Evolutionary conservation across 2,113 vertebrate genomes (phyloP), one percentile per base, ranked within the genome.

Genomic region (Elanoides forficatus): DNA sequence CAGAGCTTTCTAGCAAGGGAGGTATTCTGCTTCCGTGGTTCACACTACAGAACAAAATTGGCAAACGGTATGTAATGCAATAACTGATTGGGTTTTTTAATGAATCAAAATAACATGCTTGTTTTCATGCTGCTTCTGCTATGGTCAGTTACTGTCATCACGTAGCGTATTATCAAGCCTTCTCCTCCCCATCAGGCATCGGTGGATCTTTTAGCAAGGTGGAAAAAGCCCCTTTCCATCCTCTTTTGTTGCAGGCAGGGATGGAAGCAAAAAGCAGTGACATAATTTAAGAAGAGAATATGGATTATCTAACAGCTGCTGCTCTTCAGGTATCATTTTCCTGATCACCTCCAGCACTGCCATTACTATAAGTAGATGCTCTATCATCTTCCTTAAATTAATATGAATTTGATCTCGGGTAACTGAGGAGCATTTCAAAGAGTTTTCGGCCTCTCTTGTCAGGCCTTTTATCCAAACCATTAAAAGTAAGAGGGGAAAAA

Each of bases 391-490:
- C 58, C 89, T 93, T 62, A 82, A 79, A 90, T 82, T 73, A 81
- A 70, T 45, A 79, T 32, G 58, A 75, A 91, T 93, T 85, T 66
- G 36, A 87, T 91, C 78, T 86, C 63, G 72, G 2, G 56, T 83
- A 91, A 70, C 38, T 65, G 62, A 23, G 70, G 53, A 91, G 62
- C 1, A 4, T 93, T 96, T 95, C 94, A 96, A 95, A 97, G 94
- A 60, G n/a, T 87, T 95, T 80, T 50, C 86, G 93, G 78, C 38
- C 62, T 93, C 91, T 96, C 53, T 43, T 95, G 89, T 91, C 89
- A 93, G 76, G 81, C 18, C 71, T 96, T 97, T 97, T 73, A 97
- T 95, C 78, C 62, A 58, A 94, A 68, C 38, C 84, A 87, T 45
- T 95, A 74, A 95, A 90, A 95, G 80, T n/a, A 88, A 79, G 80